These are phyloP conservation scores for Drosophila gaucha DNA, from an alignment of 2,888 invertebrate genomes.

Conservation along the genomic window DNA sequence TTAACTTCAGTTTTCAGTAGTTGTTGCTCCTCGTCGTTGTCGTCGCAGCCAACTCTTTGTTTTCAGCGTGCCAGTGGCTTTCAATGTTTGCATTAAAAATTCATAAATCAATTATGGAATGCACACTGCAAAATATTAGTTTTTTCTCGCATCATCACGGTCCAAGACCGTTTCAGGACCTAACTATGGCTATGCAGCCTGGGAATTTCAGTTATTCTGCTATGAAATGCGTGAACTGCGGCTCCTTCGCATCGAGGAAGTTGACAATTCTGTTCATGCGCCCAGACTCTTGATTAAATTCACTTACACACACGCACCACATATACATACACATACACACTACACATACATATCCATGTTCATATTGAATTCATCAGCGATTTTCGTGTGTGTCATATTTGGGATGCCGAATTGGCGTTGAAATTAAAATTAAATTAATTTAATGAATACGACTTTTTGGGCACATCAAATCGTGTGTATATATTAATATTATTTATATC, in stretches of 20 bases:
- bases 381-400: constrained; percentile 61
- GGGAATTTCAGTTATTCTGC: constrained; percentile 77
- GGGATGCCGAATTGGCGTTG: constrained; percentile 75
- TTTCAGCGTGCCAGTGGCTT: constrained; percentile 55
- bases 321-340: no score
- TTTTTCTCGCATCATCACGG: constrained; percentile 65
- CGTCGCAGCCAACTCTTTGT: constrained; percentile 57
- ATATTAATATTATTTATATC: background rate
- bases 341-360: background rate
- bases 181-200: constrained; percentile 43
- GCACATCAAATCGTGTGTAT: constrained; percentile 1
- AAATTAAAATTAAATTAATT: constrained; percentile 79
- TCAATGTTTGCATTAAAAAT: constrained; percentile 83
- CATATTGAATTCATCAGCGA: constrained; percentile 55
- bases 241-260: constrained; percentile 58
- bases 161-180: constrained; percentile 3
- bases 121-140: constrained; percentile 82
- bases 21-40: constrained; percentile 30
- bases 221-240: constrained; percentile 81
- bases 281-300: constrained; percentile 64
- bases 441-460: constrained; percentile 60
- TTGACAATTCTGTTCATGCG: constrained; percentile 56
- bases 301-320: constrained; percentile 40
- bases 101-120: constrained; percentile 84
- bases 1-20: constrained; percentile 62